A percentile compares a stretch with the other conserved stretches of the same genome.
These are phyloP conservation scores for Chelon labrosus DNA, from an alignment of 2,797 vertebrate genomes.

Conservation along the genomic window DNA sequence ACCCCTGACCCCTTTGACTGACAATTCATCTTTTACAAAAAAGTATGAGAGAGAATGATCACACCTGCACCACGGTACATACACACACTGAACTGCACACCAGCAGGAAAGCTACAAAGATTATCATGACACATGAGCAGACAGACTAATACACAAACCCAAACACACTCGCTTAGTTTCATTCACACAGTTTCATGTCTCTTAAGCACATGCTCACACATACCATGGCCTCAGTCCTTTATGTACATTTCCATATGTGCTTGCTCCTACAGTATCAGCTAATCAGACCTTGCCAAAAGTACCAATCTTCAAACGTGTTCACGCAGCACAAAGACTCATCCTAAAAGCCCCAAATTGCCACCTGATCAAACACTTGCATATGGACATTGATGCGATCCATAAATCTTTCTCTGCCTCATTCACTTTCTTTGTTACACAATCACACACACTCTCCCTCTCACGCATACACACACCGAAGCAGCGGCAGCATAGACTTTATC, in stretches of 20 bases:
- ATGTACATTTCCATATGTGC: slow-evolving; percentile 47
- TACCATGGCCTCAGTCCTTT: not conserved
- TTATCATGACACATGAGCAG: slow-evolving; percentile 24
- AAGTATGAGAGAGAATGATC: slow-evolving; percentile 30
- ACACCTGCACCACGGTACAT: slow-evolving; percentile 19
- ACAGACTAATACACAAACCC: too few relatives aligned
- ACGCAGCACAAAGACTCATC: slow-evolving; percentile 57
- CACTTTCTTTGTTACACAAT: slow-evolving; percentile 44
- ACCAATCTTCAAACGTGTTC: slow-evolving; percentile 64
- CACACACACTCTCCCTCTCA: slow-evolving; percentile 40
- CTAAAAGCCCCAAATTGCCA: slow-evolving; percentile 69
- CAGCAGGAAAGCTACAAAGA: slow-evolving; percentile 25
- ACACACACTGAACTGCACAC: slow-evolving; percentile 13
- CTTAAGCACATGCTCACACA: slow-evolving; percentile 29
- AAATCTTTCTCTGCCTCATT: slow-evolving; percentile 73
- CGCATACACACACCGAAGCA: slow-evolving; percentile 50
- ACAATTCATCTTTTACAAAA: slow-evolving; percentile 51
- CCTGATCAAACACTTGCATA: slow-evolving; percentile 76
- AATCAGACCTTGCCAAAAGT: slow-evolving; percentile 58
- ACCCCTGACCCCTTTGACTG: slow-evolving; percentile 69
- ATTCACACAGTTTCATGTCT: slow-evolving; percentile 24
- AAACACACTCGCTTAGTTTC: too few relatives aligned
- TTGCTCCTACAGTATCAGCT: slow-evolving; percentile 50
- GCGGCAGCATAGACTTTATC: slow-evolving; percentile 82
- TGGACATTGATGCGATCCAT: slow-evolving; percentile 75